Evolutionary conservation across 2,888 invertebrate genomes (phyloP).

Genomic region (Cantharis rufa): DNA sequence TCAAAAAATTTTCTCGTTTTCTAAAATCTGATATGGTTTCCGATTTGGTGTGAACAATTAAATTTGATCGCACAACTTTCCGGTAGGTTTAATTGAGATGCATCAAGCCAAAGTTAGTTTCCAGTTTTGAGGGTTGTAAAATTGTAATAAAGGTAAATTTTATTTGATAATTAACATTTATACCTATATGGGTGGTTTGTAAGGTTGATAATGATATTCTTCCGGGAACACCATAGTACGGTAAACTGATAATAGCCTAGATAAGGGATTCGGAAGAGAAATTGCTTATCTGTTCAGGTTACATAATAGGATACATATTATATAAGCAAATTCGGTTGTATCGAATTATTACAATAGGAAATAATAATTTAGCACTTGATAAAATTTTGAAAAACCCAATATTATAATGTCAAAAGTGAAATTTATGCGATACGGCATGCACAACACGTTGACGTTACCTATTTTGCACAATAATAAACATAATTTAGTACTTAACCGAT

Average conservation of each 20-base stretch:
- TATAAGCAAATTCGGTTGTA: constrained; percentile 35
- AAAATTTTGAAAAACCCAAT: neutral
- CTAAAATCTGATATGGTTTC: neutral
- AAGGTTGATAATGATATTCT: constrained; percentile 50
- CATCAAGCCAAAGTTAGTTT: neutral
- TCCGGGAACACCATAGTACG: constrained; percentile 45
- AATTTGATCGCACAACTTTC: neutral
- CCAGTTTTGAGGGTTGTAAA: neutral
- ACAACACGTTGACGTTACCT: neutral
- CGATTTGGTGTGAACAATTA: neutral
- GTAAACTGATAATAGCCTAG: constrained; percentile 50
- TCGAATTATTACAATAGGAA: constrained; percentile 8
- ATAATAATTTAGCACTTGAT: constrained; percentile 12
- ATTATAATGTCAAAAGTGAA: neutral
- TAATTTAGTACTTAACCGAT: neutral
- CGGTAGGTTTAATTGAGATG: neutral
- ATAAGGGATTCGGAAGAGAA: constrained; percentile 43
- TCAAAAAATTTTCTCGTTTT: neutral
- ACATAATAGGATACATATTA: constrained; percentile 46
- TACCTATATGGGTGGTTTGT: constrained; percentile 37
- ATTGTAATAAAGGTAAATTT: neutral
- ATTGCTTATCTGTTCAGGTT: constrained; percentile 41
- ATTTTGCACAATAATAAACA: neutral
- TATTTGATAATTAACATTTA: constrained; percentile 4
- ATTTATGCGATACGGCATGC: neutral